A percentile compares a stretch with the other conserved stretches of the same genome.
Evolutionary conservation across 2,113 vertebrate genomes (phyloP).

Genomic region (Poicephalus meyeri): DNA sequence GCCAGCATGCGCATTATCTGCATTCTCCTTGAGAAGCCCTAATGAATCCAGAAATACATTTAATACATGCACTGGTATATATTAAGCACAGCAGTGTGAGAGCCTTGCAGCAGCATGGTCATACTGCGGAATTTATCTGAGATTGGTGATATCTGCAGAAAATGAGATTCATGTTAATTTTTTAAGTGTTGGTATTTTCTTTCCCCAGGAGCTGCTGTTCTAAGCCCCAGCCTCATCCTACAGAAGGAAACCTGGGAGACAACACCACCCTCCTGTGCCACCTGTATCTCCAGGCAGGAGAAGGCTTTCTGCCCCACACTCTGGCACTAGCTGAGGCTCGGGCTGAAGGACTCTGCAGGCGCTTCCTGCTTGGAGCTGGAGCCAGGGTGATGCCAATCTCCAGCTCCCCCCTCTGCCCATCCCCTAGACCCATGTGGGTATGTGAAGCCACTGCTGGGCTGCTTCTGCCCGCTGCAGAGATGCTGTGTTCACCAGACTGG

Average conservation of each 20-base stretch:
- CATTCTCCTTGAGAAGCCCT: neutral
- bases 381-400: neutral
- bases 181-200: rapidly evolving
- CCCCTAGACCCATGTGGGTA: rapidly evolving
- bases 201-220: neutral
- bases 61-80: neutral
- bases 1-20: neutral
- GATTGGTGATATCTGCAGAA: neutral
- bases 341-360: too few relatives aligned
- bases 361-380: neutral
- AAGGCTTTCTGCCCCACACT: neutral
- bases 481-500: neutral
- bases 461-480: neutral
- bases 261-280: neutral
- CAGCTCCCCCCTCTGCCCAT: neutral
- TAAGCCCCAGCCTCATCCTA: neutral
- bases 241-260: neutral
- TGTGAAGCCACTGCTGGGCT: rapidly evolving
- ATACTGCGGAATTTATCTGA: neutral
- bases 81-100: neutral
- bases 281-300: neutral
- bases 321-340: neutral
- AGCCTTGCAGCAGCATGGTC: neutral
- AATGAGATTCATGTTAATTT: neutral
- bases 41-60: neutral